Evolutionary conservation across 2,888 invertebrate species (phyloP), one percentile per base, ranked within the genome.

Genomic region (Pristionchus arcanus): DNA sequence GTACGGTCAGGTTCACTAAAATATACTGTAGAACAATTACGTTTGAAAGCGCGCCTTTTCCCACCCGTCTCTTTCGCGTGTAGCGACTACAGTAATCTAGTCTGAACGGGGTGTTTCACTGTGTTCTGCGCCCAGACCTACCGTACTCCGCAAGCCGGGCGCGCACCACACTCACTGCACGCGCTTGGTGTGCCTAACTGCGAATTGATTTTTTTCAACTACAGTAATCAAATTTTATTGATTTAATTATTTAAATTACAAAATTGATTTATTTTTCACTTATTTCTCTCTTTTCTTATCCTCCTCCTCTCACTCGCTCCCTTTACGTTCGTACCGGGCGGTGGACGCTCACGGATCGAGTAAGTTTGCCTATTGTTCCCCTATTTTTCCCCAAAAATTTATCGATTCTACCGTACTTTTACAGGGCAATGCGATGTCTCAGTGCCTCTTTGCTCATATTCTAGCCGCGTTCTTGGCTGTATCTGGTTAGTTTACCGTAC

Each of bases 401-500:
- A 11, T 49, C 13, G 42, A 11, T 9, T 49, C 9, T 68, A 31
- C 31, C 21, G 68, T 28, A 59, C 1, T 28, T 31, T 25, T 77
- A 21, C 74, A 77, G 74, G 74, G 74, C 42, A 42, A 77, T 77
- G 74, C 21, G 42, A 77, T 77, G 74, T 37, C 74, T 77, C 74
- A 77, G 31, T 77, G 74, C 42, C 74, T 77, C 42, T 42, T 77
- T 42, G 25, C 74, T 37, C 74, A 31, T 25, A 4, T 77, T 21
- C 16, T 77, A 77, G 42, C 37, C 37, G 74, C 74, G 0, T 21
- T 77, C 74, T 13, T 77, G 21, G 34, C 37, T 42, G 42, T 77
- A 21, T 37, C 25, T 25, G 74, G 74, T 77, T 25, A 21, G 74
- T 25, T 21, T 77, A 42, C 74, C 34, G 74, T 77, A 77, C 0